phyloP scores from a whole-genome alignment of 1,140 invertebrate genomes.

The Calliphora vicina region DNA sequence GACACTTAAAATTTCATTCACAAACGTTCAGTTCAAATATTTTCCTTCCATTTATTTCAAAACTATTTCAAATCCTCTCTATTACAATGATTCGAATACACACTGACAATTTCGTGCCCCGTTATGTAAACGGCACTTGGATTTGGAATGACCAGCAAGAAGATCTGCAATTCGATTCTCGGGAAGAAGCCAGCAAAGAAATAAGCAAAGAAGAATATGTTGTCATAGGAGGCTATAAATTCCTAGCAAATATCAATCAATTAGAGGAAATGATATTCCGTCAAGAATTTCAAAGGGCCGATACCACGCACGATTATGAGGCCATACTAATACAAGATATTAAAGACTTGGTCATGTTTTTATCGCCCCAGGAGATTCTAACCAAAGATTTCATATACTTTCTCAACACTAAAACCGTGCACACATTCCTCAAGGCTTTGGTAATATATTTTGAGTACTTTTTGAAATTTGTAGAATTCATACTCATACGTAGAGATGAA shows the following conservation, averaged over 20 bases:
- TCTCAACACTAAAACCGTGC: slow-evolving; percentile 48
- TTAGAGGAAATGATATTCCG: slow-evolving; percentile 57
- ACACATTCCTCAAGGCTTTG: slow-evolving; percentile 51
- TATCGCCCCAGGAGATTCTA: slow-evolving; percentile 51
- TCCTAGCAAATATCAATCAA: slow-evolving; percentile 50
- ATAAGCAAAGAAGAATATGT: slow-evolving; percentile 46
- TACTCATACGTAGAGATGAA: slow-evolving; percentile 55
- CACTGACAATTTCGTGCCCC: slow-evolving; percentile 44
- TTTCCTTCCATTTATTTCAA: not conserved
- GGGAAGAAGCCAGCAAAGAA: slow-evolving; percentile 41
- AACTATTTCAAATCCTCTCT: not conserved
- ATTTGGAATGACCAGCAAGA: slow-evolving; percentile 48
- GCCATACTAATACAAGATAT: slow-evolving; percentile 54
- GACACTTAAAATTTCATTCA: too few species aligned
- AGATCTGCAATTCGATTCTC: slow-evolving; percentile 46
- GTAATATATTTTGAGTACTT: slow-evolving; percentile 61
- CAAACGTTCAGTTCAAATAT: not conserved
- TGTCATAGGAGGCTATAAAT: slow-evolving; percentile 49
- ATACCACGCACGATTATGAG: slow-evolving; percentile 47
- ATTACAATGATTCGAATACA: slow-evolving; percentile 34
- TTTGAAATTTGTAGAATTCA: slow-evolving; percentile 53
- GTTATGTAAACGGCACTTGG: slow-evolving; percentile 54
- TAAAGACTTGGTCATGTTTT: slow-evolving; percentile 53
- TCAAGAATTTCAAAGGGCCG: slow-evolving; percentile 45
- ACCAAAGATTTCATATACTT: slow-evolving; percentile 50